Percentiles rank a stretch among this genome's conserved stretches.
Conservation (phyloP, 2,888 invertebrate species). For the Doris montereyensis region DNA sequence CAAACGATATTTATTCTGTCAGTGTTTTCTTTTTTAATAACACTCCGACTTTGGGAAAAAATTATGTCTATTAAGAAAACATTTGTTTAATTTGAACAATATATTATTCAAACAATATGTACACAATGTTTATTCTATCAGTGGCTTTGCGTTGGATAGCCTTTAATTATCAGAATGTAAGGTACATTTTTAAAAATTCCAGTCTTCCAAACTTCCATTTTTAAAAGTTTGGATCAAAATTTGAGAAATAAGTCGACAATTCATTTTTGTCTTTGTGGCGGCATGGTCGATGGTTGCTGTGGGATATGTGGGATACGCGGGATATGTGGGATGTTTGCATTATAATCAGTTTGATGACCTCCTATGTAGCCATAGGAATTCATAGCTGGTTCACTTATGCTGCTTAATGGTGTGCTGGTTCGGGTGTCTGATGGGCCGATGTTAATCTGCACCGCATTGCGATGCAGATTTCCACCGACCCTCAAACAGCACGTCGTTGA, state of each 20-base stretch:
- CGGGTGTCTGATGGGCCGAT: slow-evolving; percentile 15
- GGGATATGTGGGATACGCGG: not conserved
- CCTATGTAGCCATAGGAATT: slow-evolving; percentile 6
- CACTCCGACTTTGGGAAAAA: not conserved
- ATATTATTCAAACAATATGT: slow-evolving; percentile 16
- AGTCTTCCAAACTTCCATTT: slow-evolving; percentile 10
- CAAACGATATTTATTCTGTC: not conserved
- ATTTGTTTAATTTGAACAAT: not conserved
- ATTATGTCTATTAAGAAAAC: not conserved
- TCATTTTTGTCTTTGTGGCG: slow-evolving; percentile 11
- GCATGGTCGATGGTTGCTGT: not conserved
- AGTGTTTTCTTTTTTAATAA: not conserved
- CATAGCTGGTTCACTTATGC: slow-evolving; percentile 10
- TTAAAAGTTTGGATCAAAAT: slow-evolving; percentile 5
- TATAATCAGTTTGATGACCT: slow-evolving; percentile 12
- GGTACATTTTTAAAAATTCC: not conserved
- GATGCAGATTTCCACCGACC: slow-evolving; percentile 11
- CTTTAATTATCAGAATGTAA: slow-evolving; percentile 3
- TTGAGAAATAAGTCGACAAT: slow-evolving; percentile 4
- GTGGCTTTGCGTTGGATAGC: slow-evolving; percentile 3
- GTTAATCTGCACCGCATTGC: not conserved
- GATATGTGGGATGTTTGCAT: slow-evolving; percentile 1
- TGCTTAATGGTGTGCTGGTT: slow-evolving; percentile 10
- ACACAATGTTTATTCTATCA: not conserved
- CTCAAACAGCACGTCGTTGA: not conserved